Conservation (phyloP, 2,797 vertebrate species). For the Diceros bicornis region DNA sequence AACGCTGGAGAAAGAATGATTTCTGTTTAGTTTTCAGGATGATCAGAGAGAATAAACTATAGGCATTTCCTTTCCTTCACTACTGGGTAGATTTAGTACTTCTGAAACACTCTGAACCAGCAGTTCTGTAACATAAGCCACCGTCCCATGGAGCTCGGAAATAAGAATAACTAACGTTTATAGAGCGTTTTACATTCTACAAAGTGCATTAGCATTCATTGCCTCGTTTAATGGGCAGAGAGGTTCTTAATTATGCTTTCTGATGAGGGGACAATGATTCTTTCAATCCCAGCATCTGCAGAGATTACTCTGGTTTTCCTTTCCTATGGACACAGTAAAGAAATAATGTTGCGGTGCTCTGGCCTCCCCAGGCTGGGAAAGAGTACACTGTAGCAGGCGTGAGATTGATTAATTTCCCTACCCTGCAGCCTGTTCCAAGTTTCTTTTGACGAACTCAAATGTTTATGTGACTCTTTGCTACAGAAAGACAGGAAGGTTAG, state of each 20-base stretch:
- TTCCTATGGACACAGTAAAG: not conserved
- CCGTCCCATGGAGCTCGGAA: not conserved
- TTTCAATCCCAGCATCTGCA: constrained; percentile 61
- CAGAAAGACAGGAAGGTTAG: not conserved
- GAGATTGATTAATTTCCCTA: not conserved
- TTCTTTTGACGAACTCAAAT: not conserved
- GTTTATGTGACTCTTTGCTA: not conserved
- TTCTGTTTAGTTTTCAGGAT: constrained; percentile 71
- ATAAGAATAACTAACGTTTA: constrained; percentile 58
- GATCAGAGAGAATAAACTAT: not conserved
- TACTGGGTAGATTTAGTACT: not conserved
- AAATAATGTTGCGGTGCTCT: not conserved
- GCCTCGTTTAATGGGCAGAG: constrained; percentile 47
- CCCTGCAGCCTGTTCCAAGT: not conserved
- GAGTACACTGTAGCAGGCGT: not conserved
- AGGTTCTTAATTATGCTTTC: constrained; percentile 53
- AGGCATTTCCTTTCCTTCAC: constrained; percentile 58
- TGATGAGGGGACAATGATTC: constrained; percentile 49
- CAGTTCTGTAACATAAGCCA: not conserved
- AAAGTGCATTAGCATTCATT: constrained; percentile 19
- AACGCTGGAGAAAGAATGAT: constrained; percentile 69
- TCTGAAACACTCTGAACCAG: constrained; percentile 59
- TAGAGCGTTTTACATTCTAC: not conserved
- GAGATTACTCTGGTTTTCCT: constrained; percentile 44
- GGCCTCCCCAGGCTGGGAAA: not conserved